Base-by-base conservation (phyloP, 1,140 invertebrate genomes). In the Rhyzopertha dominica region DNA sequence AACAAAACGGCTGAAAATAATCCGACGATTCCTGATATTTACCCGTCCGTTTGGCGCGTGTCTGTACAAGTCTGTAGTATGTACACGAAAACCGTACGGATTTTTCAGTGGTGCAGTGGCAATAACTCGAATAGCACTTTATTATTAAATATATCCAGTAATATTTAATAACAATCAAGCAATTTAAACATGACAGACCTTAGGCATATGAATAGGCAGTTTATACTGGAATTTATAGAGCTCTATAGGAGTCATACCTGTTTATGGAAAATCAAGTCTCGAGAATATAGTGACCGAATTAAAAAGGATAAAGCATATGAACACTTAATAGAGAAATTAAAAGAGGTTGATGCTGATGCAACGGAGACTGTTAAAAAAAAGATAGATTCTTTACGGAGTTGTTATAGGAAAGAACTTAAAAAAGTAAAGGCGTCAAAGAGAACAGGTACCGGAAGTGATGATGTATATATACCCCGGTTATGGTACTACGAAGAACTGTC, bases 371-470 rank as follows among this genome's bases (percentile, higher is more conserved):
- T 66, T 1, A 55, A 58, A n/a, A 51, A 54, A 29, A 66, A 65
- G 43, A 67, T 66, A 28, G 63, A 67, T 51, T 56, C 55, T 0
- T 31, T 66, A 12, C 44, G 64, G 8, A 63, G 58, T 5, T 54
- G 49, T 9, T 67, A 59, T 18, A 42, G 63, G 8, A 56, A 62
- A 29, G 64, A 66, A 32, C 35, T 51, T 24, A 59, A 61, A 53
- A 70, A 70, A 49, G 48, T 65, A 7, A 32, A 45, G 23, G 38
- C 53, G 1, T 56, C 50, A 2, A 22, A 38, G 29, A 46, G 24
- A 42, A 43, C 49, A 22, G 62, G 64, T 16, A 31, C 36, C 12
- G 35, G 31, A 4, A 41, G 19, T 13, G 61, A 56, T 8, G 53
- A 61, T 5, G 29, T 54, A 9, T 65, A 66, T 45, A 48, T 36